Evolutionary conservation across 1,140 invertebrate genomes (phyloP).

Genomic region (Harpegnathos saltator): DNA sequence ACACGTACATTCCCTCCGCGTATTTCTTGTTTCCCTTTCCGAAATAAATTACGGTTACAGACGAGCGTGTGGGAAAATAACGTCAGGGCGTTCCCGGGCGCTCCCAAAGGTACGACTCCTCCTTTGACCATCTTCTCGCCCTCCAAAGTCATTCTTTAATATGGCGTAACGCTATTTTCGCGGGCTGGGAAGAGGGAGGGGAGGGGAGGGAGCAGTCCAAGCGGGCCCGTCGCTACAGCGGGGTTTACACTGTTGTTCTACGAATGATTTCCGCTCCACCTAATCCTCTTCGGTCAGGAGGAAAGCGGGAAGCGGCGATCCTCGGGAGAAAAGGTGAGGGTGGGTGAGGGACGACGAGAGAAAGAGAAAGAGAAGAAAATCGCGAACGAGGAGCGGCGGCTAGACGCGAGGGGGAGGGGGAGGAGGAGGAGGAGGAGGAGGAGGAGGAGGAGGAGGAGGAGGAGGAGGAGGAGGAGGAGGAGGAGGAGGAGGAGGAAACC

Average conservation of each 20-base stretch:
- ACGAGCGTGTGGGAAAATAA: no score
- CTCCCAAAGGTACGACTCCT: no score
- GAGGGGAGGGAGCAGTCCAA: no score
- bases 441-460: not conserved
- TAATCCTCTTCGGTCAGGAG: slow-evolving; percentile 49
- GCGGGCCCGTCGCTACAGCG: not conserved
- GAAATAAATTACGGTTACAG: no score
- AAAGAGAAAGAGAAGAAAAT: slow-evolving; percentile 14
- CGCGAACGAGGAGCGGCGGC: not conserved
- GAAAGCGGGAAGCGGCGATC: slow-evolving; percentile 19
- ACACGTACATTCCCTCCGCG: no score
- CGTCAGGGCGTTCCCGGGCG: no score
- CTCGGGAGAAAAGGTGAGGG: not conserved
- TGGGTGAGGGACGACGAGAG: not conserved
- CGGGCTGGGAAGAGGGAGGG: no score
- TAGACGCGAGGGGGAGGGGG: not conserved
- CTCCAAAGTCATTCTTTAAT: not conserved
- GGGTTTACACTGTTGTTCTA: slow-evolving; percentile 39
- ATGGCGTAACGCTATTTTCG: not conserved
- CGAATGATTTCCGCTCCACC: slow-evolving; percentile 47
- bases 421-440: not conserved
- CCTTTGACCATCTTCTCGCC: not conserved
- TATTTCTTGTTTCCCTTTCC: no score
- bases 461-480: not conserved
- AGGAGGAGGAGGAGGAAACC: slow-evolving; percentile 21